Evolutionary conservation across 1,140 invertebrate species (phyloP).

Genomic region (Drosophila serrata): DNA sequence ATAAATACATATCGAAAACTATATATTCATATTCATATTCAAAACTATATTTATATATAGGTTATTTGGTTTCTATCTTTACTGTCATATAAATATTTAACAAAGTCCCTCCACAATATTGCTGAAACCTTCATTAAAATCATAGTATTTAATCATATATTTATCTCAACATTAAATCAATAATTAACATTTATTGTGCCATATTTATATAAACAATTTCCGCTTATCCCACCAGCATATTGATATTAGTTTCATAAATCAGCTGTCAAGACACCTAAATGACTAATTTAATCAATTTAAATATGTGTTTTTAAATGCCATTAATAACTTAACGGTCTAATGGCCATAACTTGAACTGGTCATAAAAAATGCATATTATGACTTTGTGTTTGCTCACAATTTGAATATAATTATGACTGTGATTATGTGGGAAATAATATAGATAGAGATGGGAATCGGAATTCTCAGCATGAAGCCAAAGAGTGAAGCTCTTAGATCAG

Average conservation of each 20-base stretch:
- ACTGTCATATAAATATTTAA: too few relatives aligned
- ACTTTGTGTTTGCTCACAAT: conserved; percentile 25
- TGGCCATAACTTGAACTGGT: conserved; percentile 25
- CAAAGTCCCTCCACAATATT: neutral
- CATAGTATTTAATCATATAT: neutral
- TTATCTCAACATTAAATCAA: neutral
- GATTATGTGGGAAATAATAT: conserved; percentile 11
- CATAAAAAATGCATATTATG: conserved; percentile 39
- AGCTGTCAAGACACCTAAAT: conserved; percentile 14
- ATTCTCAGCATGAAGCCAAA: conserved; percentile 2
- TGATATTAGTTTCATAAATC: conserved; percentile 32
- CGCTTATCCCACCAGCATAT: conserved; percentile 12
- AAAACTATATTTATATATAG: too few relatives aligned
- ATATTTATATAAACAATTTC: conserved; percentile 7
- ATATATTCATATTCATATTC: too few relatives aligned
- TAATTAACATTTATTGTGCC: conserved; percentile 3
- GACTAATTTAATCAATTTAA: conserved; percentile 26
- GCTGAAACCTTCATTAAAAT: neutral
- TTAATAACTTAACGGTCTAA: conserved; percentile 22
- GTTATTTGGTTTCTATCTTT: too few relatives aligned
- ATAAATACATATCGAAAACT: neutral
- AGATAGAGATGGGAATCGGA: conserved; percentile 3
- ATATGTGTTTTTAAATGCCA: conserved; percentile 29
- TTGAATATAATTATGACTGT: conserved; percentile 38
- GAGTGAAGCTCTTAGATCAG: conserved; percentile 4